Percentiles rank a stretch among this genome's conserved stretches.
phyloP scores from a whole-genome alignment of 2,888 invertebrate genomes.

The Trichacis sp. region DNA sequence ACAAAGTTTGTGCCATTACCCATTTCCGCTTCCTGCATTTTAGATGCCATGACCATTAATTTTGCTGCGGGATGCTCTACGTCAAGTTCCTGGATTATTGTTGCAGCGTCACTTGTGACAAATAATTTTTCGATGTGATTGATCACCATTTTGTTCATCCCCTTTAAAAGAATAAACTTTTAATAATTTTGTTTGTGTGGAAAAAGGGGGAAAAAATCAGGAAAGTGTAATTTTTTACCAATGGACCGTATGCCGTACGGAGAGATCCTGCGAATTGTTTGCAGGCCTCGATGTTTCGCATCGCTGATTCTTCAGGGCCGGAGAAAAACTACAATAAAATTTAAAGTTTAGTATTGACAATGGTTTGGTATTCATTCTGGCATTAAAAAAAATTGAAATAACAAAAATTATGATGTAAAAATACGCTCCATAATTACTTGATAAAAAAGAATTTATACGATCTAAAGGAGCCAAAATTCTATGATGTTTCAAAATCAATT shows the following conservation, averaged over 20 bases:
- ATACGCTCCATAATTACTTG: too few relatives aligned
- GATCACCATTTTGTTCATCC: slow-evolving; percentile 99
- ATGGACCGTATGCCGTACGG: slow-evolving; percentile 96
- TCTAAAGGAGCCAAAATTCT: too few relatives aligned
- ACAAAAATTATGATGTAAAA: background rate
- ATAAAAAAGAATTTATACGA: too few relatives aligned
- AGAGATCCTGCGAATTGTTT: slow-evolving; percentile 95
- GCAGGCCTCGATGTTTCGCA: slow-evolving; percentile 94
- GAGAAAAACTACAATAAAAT: slow-evolving; percentile 65
- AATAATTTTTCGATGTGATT: slow-evolving; percentile 99
- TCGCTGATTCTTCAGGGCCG: slow-evolving; percentile 97
- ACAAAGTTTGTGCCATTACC: slow-evolving; percentile 99
- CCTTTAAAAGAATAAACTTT: too few relatives aligned
- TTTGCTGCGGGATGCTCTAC: slow-evolving; percentile 99
- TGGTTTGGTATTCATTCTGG: background rate
- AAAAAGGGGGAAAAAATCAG: too few relatives aligned
- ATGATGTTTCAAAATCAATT: too few relatives aligned
- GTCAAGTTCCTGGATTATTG: slow-evolving; percentile 94
- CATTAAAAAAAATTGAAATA: background rate
- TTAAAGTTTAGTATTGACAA: slow-evolving; percentile 6
- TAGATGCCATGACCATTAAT: slow-evolving; percentile 93
- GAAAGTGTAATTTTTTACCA: too few relatives aligned
- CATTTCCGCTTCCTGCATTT: slow-evolving; percentile 98
- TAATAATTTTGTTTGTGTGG: too few relatives aligned
- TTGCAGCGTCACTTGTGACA: slow-evolving; percentile 99